Base-by-base conservation (phyloP, 2,113 vertebrate genomes). In the Dipodomys merriami region DNA sequence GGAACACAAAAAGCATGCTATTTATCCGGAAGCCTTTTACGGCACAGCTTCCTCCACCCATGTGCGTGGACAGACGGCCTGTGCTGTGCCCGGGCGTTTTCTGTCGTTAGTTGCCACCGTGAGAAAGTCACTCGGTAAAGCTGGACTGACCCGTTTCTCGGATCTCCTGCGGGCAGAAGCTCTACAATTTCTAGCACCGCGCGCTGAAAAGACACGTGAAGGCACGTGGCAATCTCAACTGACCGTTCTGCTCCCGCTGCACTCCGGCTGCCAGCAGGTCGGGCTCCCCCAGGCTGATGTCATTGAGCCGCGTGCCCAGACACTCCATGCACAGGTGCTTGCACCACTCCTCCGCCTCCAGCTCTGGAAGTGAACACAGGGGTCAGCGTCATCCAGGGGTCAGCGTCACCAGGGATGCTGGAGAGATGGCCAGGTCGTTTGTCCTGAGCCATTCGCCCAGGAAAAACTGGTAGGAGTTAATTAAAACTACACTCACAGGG, bases 281-380 rank as follows among this genome's bases (percentile, higher is more conserved):
- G 20, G 99, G 99, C 93, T 99, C 99, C 68, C 99, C 99, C 27
- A 99, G 99, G 97, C 99, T 99, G 98, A 99, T 99, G 97, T 99
- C 99, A 96, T 99, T 99, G 90, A 99, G 98, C 81, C 99, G 98
- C 94, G 98, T 99, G 97, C 99, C 99, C 96, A 99, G 98, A 95
- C 99, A 99, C 97, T 99, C 99, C 98, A 99, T 97, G 92, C 99
- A 99, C 94, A 99, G 98, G 94, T 99, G 98, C 94, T 99, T 99
- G 97, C 99, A 99, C 99, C 99, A 99, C 91, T 99, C 99, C 97
- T 99, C 99, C 0, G 99, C 99, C 96, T 99, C 99, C 96, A 99
- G 98, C 97, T 99, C 99, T 99, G 98, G 11, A 96, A 98, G 86
- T 1, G 91, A 96, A 0, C 84, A 96, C 20, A 71, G n/a, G 19